phyloP scores from a whole-genome alignment of 2,797 vertebrate genomes.

The Intellagama lesueurii region DNA sequence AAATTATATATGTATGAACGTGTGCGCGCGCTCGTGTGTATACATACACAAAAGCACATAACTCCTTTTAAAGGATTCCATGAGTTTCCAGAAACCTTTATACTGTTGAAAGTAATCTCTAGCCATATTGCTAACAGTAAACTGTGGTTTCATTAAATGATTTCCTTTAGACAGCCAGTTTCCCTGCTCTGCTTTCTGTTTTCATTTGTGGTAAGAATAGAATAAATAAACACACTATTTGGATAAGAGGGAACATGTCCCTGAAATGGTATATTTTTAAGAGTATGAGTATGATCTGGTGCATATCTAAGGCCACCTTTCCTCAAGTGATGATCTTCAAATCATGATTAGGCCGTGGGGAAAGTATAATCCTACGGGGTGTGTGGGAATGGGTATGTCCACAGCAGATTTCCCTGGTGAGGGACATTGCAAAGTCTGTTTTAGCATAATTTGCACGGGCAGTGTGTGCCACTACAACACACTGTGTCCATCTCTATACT shows the following conservation, averaged over 20 bases:
- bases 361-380: too few species aligned
- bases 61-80: slow-evolving; percentile 39
- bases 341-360: neutral
- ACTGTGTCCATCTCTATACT: neutral
- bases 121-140: slow-evolving; percentile 41
- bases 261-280: slow-evolving; percentile 10
- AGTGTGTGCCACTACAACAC: too few species aligned
- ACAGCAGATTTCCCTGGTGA: too few species aligned
- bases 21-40: neutral
- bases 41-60: slow-evolving; percentile 36
- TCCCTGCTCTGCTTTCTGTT: slow-evolving; percentile 42
- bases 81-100: slow-evolving; percentile 39
- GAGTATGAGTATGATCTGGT: neutral
- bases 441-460: too few species aligned
- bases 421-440: too few species aligned
- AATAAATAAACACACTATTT: neutral
- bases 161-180: slow-evolving; percentile 47
- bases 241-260: neutral
- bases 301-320: neutral
- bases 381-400: too few species aligned
- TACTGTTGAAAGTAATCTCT: slow-evolving; percentile 47
- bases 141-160: slow-evolving; percentile 7
- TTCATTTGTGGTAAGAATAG: slow-evolving; percentile 18
- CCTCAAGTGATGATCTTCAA: slow-evolving; percentile 1
- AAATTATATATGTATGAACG: neutral